A percentile compares a stretch with the other conserved stretches of the same genome.
Evolutionary conservation across 53 echinoderm and acorn worm genomes (phyloP).

Genomic region (Paracentrotus lividus): DNA sequence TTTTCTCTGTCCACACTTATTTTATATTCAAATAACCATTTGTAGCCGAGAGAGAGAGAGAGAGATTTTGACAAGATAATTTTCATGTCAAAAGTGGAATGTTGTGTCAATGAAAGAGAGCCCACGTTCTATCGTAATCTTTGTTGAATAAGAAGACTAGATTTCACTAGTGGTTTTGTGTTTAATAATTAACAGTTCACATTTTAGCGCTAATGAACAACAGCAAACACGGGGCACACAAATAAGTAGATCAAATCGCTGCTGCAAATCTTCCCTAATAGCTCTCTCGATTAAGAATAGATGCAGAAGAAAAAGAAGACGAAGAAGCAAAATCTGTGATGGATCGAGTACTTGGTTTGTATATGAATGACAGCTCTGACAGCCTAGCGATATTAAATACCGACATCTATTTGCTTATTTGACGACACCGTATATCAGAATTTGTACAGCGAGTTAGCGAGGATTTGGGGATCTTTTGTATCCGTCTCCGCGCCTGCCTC

Average conservation of each 20-base stretch:
- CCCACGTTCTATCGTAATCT: constrained; percentile 35
- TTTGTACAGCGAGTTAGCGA: constrained; percentile 67
- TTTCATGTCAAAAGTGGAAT: constrained; percentile 61
- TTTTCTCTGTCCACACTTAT: background rate
- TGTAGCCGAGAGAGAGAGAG: background rate
- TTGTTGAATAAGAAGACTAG: constrained; percentile 15
- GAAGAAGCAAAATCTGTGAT: constrained; percentile 40
- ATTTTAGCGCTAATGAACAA: constrained; percentile 51
- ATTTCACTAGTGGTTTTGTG: constrained; percentile 42
- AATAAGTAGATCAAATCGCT: constrained; percentile 12
- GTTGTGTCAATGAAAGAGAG: constrained; percentile 42
- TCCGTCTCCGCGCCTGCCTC: background rate
- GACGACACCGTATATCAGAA: constrained; percentile 71
- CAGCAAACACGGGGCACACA: constrained; percentile 3
- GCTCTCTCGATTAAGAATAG: constrained; percentile 56
- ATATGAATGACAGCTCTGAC: constrained; percentile 64
- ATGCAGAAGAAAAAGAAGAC: constrained; percentile 27
- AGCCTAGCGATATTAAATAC: constrained; percentile 63
- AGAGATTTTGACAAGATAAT: constrained; percentile 52
- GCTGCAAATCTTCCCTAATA: constrained; percentile 56
- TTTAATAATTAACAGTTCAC: constrained; percentile 64
- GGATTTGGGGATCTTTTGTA: constrained; percentile 59
- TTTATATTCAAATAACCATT: background rate
- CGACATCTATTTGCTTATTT: constrained; percentile 63
- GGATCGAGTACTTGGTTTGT: constrained; percentile 53